Evolutionary conservation across 2,113 vertebrate genomes (phyloP), one percentile per base, ranked within the genome.

Genomic region (Chitala chitala): DNA sequence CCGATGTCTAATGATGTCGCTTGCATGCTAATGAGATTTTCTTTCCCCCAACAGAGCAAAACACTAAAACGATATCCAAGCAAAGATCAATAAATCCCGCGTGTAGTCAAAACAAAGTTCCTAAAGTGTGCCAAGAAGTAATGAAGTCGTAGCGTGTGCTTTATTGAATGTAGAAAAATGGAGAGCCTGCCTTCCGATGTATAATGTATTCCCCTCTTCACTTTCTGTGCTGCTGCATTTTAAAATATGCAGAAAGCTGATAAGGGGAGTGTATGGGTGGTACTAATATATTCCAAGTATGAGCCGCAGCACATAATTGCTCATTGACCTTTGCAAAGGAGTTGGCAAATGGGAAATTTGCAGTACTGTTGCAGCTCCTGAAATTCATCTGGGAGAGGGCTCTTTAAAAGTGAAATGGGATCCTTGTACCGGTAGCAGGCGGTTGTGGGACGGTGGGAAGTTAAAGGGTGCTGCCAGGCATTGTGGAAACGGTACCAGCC

Each of bases 251-350:
- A 44, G n/a, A 38, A 69, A 24, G 8, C 63, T 44, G 63, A 69
- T 46, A 38, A 58, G 61, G 42, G 48, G 73, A 22, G 22, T 44
- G 10, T 56, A 48, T 36, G 26, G 54, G n/a, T 58, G 71, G 24
- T 54, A 61, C 40, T 72, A 72, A 72, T 31, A 46, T 56, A 72
- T 72, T 72, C 55, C 17, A 12, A 68, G 73, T 46, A 36, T 68
- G 26, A 46, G 38, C 73, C 36, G 4, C 13, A 29, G 63, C 68
- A 51, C 48, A 46, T 75, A 44, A 68, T 68, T 68, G 63, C 63
- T 68, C 51, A 68, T 75, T 75, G 51, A 44, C 73, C 73, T 74
- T 74, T 74, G 66, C 66, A 36, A 74, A 42, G 50, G 42, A 73
- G 71, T 50, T 50, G 42, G 50, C 50, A 54, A 66, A 65, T 68